Percentiles rank a stretch among this genome's conserved stretches.
These are phyloP conservation scores for Sminthurinus aureus DNA, from an alignment of 2,888 invertebrate genomes.

Conservation along the genomic window DNA sequence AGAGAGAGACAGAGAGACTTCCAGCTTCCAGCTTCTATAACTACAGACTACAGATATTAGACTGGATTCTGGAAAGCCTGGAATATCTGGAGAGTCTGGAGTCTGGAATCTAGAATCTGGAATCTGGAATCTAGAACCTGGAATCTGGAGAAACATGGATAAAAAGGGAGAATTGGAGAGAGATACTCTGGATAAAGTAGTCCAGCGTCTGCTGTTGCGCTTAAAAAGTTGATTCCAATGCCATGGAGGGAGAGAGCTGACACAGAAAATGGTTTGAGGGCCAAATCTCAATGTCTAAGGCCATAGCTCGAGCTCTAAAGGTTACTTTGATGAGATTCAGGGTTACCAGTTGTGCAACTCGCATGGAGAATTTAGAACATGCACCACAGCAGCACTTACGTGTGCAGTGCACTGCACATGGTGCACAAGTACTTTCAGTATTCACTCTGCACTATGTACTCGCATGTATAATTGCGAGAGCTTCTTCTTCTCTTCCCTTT, in stretches of 20 bases:
- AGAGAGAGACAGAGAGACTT: neutral
- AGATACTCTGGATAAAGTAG: conserved; percentile 11
- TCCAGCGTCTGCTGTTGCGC: conserved; percentile 31
- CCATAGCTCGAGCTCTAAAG: conserved; percentile 25
- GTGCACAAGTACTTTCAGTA: neutral
- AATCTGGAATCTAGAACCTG: too few relatives aligned
- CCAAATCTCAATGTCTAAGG: conserved; percentile 17
- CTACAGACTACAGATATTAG: too few relatives aligned
- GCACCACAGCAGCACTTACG: neutral
- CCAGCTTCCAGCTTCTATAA: too few relatives aligned
- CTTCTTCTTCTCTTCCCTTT: neutral
- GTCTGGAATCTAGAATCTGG: too few relatives aligned
- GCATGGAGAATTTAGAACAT: neutral
- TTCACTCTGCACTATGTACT: neutral
- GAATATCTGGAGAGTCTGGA: too few relatives aligned
- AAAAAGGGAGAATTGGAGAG: neutral
- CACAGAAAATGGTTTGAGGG: conserved; percentile 35
- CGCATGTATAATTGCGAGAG: neutral
- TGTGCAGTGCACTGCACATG: neutral
- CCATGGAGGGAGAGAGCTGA: conserved; percentile 27
- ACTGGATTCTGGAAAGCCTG: too few relatives aligned
- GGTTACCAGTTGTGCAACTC: conserved; percentile 12
- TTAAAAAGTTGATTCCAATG: conserved; percentile 18
- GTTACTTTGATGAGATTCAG: conserved; percentile 23
- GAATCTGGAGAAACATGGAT: too few relatives aligned